Base-by-base conservation (phyloP, 2,888 invertebrate species). In the Apamea monoglypha region DNA sequence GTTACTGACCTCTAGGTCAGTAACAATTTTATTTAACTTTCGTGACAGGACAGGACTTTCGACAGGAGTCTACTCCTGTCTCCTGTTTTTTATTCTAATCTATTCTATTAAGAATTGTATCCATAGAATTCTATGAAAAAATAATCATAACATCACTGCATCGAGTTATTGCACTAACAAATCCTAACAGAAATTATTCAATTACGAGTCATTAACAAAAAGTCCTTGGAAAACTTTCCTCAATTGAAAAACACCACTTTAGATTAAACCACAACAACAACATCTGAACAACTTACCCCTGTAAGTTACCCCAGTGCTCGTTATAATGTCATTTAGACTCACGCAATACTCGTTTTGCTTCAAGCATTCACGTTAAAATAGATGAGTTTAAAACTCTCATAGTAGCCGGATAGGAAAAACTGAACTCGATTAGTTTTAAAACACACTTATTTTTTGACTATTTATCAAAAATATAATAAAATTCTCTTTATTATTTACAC, bases 241-340 rank as follows among this genome's bases (percentile, higher is more conserved):
- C 2, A 40, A 69, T 78, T 70, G 14, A 66, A 79, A 84, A 84
- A 66, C 64, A 69, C 64, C n/a, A n/a, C 16, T 84, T 59, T 36
- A 69, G 81, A 84, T 69, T 81, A n/a, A 40, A 81, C 44, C 80
- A 70, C 25, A 56, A 32, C 56, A 68, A 77, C 53, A 8, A n/a
- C 18, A 14, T 56, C 61, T 56, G 16, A 50, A 29, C 47, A 40
- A 72, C 18, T 4, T 50, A 63, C 72, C 40, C 75, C 69, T 76
- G 47, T 32, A 25, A 50, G 36, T 66, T 44, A 67, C 59, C 25
- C 64, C 3, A 29, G n/a, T 18, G 61, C 79, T 86, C 76, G 61
- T 85, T 87, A 85, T 71, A 85, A 74, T 83, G 76, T 76, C 67
- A 71, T 85, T 83, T 72, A 32, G 79, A 63, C n/a, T 59, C 83